Conservation (phyloP, 2,797 vertebrate genomes). For the Myiotriccus ornatus region DNA sequence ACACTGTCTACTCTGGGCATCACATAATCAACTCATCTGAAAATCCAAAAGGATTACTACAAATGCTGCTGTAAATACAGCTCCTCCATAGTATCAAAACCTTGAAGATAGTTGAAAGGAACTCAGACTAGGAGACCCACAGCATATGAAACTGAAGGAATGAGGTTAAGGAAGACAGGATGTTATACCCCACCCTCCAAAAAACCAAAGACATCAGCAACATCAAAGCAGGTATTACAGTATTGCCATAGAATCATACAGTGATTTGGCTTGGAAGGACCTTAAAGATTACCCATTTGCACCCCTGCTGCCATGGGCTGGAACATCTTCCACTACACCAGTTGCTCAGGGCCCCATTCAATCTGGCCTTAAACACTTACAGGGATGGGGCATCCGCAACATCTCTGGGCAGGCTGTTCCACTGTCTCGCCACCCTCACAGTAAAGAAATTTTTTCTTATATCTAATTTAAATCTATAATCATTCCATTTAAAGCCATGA, state of each 20-base stretch:
- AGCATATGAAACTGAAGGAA: neutral
- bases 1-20: neutral
- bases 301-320: neutral
- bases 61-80: neutral
- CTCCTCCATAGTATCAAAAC: neutral
- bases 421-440: neutral
- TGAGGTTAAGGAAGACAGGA: neutral
- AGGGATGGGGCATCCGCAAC: neutral
- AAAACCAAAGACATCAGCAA: neutral
- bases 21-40: neutral
- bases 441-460: neutral
- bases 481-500: neutral
- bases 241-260: neutral
- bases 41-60: neutral
- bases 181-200: neutral
- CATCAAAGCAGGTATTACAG: neutral
- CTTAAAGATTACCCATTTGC: neutral
- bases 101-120: neutral
- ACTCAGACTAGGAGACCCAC: neutral
- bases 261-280: neutral
- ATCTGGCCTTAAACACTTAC: neutral
- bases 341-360: neutral
- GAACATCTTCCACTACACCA: neutral
- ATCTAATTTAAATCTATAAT: neutral
- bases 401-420: neutral